A percentile compares a stretch with the other conserved stretches of the same genome.
Evolutionary conservation across 2,888 invertebrate genomes (phyloP).

Genomic region (Aelia acuminata): DNA sequence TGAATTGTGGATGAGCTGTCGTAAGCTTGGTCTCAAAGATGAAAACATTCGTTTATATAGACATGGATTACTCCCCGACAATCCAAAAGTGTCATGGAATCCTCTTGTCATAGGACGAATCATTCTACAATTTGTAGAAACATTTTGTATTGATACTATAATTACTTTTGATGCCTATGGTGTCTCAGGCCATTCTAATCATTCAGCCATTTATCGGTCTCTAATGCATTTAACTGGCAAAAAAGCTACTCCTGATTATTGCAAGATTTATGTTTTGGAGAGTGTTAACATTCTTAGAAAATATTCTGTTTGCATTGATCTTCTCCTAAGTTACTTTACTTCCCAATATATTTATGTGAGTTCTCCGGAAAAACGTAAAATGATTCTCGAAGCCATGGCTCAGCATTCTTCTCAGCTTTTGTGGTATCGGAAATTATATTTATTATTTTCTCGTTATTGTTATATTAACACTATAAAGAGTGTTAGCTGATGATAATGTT

Average conservation of each 20-base stretch:
- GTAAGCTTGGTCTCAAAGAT: slow-evolving; percentile 82
- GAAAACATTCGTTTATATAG: slow-evolving; percentile 79
- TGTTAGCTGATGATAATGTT: slow-evolving; percentile 51
- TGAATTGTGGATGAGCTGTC: slow-evolving; percentile 88
- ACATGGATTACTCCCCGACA: slow-evolving; percentile 80
- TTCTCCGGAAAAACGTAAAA: slow-evolving; percentile 62
- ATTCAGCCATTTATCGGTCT: slow-evolving; percentile 83
- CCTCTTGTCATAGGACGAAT: slow-evolving; percentile 77
- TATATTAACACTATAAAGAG: slow-evolving; percentile 84
- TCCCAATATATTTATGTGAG: slow-evolving; percentile 81
- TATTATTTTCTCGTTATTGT: slow-evolving; percentile 91
- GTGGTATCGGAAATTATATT: slow-evolving; percentile 94
- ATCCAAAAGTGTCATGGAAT: slow-evolving; percentile 83
- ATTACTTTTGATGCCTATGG: slow-evolving; percentile 96
- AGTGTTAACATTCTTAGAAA: slow-evolving; percentile 89
- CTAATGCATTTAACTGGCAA: slow-evolving; percentile 64
- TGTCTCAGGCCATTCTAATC: slow-evolving; percentile 93
- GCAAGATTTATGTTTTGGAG: slow-evolving; percentile 77
- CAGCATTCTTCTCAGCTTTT: slow-evolving; percentile 83
- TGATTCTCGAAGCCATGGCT: slow-evolving; percentile 63
- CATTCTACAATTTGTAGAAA: slow-evolving; percentile 76
- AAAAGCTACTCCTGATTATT: slow-evolving; percentile 73
- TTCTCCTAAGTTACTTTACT: slow-evolving; percentile 83
- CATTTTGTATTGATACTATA: slow-evolving; percentile 81
- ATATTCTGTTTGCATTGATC: slow-evolving; percentile 86